These are phyloP conservation scores for Leistus spinibarbis DNA, from an alignment of 2,888 invertebrate genomes.

Conservation along the genomic window DNA sequence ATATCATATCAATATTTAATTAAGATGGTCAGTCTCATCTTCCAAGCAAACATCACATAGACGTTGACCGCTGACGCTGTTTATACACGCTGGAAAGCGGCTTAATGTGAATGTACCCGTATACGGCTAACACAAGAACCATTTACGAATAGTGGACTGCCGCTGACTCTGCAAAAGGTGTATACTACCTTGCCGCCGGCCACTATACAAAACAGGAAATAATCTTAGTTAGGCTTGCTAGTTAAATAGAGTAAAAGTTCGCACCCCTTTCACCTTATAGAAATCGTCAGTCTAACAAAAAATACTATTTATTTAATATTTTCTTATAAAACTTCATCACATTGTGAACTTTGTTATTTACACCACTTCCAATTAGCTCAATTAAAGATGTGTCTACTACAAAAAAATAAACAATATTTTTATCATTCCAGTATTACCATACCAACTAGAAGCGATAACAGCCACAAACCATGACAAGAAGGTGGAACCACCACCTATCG, in stretches of 20 bases:
- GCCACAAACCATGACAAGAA: constrained; percentile 55
- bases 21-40: neutral
- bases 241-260: neutral
- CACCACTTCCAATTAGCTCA: too few relatives aligned
- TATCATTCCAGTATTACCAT: constrained; percentile 45
- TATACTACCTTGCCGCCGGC: neutral
- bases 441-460: constrained; percentile 47
- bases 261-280: constrained; percentile 23
- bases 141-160: neutral
- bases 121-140: neutral
- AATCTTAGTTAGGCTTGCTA: neutral
- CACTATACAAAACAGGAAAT: neutral
- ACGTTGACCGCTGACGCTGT: neutral
- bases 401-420: neutral
- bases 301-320: neutral
- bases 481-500: constrained; percentile 47
- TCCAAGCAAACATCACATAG: neutral
- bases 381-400: too few relatives aligned
- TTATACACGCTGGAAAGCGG: neutral
- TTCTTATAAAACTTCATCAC: too few relatives aligned
- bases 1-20: neutral
- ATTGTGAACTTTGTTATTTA: too few relatives aligned
- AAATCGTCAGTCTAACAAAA: neutral
- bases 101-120: neutral
- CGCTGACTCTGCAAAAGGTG: too few relatives aligned